A percentile compares a stretch with the other conserved stretches of the same genome.
Conservation (phyloP, 2,888 invertebrate genomes). For the Calameuta filiformis region DNA sequence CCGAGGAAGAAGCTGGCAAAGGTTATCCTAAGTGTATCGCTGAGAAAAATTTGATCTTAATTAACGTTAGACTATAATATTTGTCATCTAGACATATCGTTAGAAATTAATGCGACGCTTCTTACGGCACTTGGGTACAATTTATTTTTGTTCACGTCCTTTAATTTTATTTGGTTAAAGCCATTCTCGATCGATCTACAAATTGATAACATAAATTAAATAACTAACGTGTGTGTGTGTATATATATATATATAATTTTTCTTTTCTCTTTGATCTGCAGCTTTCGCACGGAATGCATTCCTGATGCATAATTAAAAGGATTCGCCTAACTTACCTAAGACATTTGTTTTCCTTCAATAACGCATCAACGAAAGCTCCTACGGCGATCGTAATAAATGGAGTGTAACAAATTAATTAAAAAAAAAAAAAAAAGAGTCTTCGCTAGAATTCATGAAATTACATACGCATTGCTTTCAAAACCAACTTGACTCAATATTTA, state of each 20-base stretch:
- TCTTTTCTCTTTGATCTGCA: background rate
- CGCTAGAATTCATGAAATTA: background rate
- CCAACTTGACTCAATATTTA: conserved; percentile 4
- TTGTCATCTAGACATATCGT: background rate
- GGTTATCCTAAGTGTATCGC: too few species aligned
- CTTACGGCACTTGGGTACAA: conserved; percentile 40
- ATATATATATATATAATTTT: background rate
- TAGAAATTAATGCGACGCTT: conserved; percentile 19
- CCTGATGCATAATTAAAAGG: background rate
- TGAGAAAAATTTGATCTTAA: too few species aligned
- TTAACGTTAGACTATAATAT: conserved; percentile 1
- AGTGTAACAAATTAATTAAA: background rate
- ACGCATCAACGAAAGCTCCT: background rate
- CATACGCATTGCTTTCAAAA: conserved; percentile 18
- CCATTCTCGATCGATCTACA: conserved; percentile 5
- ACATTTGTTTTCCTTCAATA: background rate
- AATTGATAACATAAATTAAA: conserved; percentile 7
- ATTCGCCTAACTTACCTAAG: background rate
- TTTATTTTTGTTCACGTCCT: conserved; percentile 20
- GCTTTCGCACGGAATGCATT: background rate
- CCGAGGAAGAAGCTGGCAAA: too few species aligned
- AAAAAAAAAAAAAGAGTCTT: background rate
- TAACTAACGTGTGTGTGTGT: background rate
- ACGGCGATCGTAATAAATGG: background rate
- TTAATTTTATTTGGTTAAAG: conserved; percentile 22